A percentile compares a stretch with the other conserved stretches of the same genome.
Conservation (phyloP, 1,140 invertebrate genomes). For the Panagrolaimus sp. region DNA sequence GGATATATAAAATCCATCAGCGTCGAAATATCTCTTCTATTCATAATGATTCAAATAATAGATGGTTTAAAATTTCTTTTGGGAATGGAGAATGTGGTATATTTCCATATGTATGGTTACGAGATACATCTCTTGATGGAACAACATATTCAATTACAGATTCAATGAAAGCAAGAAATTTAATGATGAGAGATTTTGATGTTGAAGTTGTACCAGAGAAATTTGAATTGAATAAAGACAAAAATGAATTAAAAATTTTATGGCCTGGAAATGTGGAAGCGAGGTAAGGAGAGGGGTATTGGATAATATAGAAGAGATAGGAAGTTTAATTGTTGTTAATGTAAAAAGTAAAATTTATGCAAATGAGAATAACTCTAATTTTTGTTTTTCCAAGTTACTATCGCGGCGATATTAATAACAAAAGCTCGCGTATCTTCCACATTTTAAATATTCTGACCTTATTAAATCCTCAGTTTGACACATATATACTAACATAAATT, state of each 20-base stretch:
- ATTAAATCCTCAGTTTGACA: too few relatives aligned
- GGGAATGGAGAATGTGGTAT: slow-evolving; percentile 25
- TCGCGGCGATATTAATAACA: too few relatives aligned
- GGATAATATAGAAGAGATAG: too few relatives aligned
- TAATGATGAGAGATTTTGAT: slow-evolving; percentile 48
- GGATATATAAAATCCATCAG: neutral
- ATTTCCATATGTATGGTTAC: slow-evolving; percentile 50
- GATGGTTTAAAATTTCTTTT: neutral
- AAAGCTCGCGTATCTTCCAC: too few relatives aligned
- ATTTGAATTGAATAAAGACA: slow-evolving; percentile 14
- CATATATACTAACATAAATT: too few relatives aligned
- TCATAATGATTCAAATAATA: neutral
- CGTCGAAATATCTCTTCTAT: neutral
- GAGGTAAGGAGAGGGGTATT: too few relatives aligned
- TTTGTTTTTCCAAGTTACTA: too few relatives aligned
- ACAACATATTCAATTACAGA: slow-evolving; percentile 41
- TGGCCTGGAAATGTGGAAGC: slow-evolving; percentile 26
- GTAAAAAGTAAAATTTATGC: too few relatives aligned
- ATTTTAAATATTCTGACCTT: too few relatives aligned
- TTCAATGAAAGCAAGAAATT: slow-evolving; percentile 47
- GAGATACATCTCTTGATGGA: slow-evolving; percentile 46
- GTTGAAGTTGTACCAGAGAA: slow-evolving; percentile 21
- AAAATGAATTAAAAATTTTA: slow-evolving; percentile 19
- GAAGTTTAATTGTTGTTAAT: too few relatives aligned
- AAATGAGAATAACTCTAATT: too few relatives aligned